Base-by-base conservation (phyloP, 2,113 vertebrate genomes). In the Nannobrachium achirus region DNA sequence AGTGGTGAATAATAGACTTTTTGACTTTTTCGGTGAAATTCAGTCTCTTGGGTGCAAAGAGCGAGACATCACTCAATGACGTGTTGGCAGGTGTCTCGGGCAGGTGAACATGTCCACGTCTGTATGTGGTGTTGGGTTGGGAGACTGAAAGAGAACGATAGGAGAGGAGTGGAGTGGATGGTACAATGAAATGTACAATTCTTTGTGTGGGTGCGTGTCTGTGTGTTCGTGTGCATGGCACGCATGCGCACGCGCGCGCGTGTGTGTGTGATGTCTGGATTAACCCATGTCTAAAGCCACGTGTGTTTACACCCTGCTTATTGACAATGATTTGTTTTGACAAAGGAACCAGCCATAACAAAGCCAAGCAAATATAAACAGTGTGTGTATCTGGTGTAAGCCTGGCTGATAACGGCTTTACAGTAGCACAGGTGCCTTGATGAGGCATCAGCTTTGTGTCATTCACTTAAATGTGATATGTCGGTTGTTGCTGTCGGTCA, bases 291-390 rank as follows among this genome's bases (percentile, higher is more conserved):
- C 81, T 80, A 69, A 82, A 78, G 70, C 76, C 56, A 55, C 11
- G 66, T 40, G 10, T 81, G 81, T 83, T 79, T 79, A 81, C 84
- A 69, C 39, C 13, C 39, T 42, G 39, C 79, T 66, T 68, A 55
- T 69, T 78, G 75, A 83, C 61, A 53, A 71, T 85, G 79, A 88
- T 88, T 73, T 84, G 81, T 83, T 85, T 69, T 84, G 82, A 85
- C 87, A 84, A 75, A 86, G 67, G 68, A 81, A 78, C 49, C 61
- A 33, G 80, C 71, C 82, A 69, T 85, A 78, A 88, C 75, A 82
- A 76, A 85, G 76, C 81, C 59, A 56, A 72, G 78, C 73, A 85
- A 85, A 87, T 63, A 80, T 55, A 80, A 83, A 83, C 79, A 63
- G 80, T 18, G 62, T 59, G 49, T 16, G 49, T 51, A 76, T 49